Evolutionary conservation across 2,797 vertebrate species (phyloP).

Genomic region (Sebastes baramenuke): DNA sequence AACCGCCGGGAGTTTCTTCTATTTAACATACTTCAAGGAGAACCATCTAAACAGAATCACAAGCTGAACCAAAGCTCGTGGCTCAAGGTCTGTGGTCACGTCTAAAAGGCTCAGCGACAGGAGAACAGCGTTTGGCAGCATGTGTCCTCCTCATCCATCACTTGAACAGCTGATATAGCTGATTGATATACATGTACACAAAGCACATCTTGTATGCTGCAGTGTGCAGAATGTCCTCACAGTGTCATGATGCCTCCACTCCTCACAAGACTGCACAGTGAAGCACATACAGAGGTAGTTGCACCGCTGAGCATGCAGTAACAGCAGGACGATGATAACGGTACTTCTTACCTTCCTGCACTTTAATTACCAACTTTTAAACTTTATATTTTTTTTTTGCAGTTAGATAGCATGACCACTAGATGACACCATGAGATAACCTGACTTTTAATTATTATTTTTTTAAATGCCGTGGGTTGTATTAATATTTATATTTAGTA

Average conservation of each 20-base stretch:
- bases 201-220: background rate
- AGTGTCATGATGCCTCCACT: background rate
- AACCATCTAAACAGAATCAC: background rate
- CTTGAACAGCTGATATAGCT: background rate
- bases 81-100: background rate
- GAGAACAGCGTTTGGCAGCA: background rate
- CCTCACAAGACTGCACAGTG: background rate
- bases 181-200: background rate
- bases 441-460: constrained; percentile 77
- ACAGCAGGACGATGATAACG: background rate
- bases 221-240: background rate
- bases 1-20: background rate
- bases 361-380: background rate
- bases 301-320: background rate
- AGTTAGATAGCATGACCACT: constrained; percentile 91
- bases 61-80: background rate
- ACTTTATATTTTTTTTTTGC: constrained; percentile 77
- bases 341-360: background rate
- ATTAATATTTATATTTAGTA: constrained; percentile 8
- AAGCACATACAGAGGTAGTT: background rate
- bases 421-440: constrained; percentile 97
- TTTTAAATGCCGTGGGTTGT: constrained; percentile 24
- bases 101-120: background rate
- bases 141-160: background rate
- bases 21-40: background rate